phyloP scores from a whole-genome alignment of 2,888 invertebrate genomes.

The Eretmocerus hayati region DNA sequence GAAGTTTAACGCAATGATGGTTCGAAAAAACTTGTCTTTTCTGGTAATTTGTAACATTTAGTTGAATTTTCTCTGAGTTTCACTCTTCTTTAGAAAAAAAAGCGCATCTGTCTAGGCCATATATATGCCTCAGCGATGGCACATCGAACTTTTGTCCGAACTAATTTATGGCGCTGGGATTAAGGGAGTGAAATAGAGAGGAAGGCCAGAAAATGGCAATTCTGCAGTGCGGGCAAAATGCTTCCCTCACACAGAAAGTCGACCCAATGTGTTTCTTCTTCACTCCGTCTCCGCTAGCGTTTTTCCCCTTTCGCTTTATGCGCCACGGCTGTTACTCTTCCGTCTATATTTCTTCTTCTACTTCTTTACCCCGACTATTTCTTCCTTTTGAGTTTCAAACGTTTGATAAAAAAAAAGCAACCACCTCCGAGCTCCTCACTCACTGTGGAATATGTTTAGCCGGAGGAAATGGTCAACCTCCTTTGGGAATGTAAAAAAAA shows the following conservation, averaged over 20 bases:
- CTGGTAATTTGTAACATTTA: too few species aligned
- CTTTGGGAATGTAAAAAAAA: slow-evolving; percentile 34
- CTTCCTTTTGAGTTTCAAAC: not conserved
- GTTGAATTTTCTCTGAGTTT: too few species aligned
- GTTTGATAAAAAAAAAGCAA: not conserved
- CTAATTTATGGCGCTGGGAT: slow-evolving; percentile 40
- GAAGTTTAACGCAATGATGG: too few species aligned
- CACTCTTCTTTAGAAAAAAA: too few species aligned
- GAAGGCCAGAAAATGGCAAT: slow-evolving; percentile 37
- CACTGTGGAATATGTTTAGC: slow-evolving; percentile 29
- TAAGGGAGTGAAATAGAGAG: slow-evolving; percentile 36
- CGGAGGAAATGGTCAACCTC: slow-evolving; percentile 34
- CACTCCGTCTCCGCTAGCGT: too few species aligned
- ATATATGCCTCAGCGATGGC: slow-evolving; percentile 21
- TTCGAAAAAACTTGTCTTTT: too few species aligned
- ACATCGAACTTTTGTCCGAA: slow-evolving; percentile 38
- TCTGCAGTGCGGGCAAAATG: slow-evolving; percentile 37
- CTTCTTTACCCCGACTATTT: slow-evolving; percentile 9
- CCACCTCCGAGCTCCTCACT: too few species aligned
- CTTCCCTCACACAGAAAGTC: slow-evolving; percentile 10
- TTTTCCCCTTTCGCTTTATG: too few species aligned
- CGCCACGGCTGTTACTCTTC: too few species aligned
- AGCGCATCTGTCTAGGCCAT: not conserved
- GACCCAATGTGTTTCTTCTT: not conserved
- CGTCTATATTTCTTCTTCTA: too few species aligned